Evolutionary conservation across 35 echinoderm and acorn worm species (phyloP).

Genomic region (Amphiura filiformis): DNA sequence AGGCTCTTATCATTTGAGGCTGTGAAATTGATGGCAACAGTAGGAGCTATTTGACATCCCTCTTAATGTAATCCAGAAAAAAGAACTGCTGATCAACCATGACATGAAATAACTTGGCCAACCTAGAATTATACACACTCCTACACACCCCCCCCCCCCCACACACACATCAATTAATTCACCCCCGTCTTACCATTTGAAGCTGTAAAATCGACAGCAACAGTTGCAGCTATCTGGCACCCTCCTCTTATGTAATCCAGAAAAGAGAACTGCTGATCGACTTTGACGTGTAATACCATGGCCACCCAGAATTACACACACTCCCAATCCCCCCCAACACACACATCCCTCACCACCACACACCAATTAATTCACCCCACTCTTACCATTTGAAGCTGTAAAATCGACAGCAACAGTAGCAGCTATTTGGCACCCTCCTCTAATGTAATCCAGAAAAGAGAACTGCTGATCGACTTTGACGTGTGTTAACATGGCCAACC

Average conservation of each 20-base stretch:
- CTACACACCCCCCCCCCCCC: too few relatives aligned
- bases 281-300: constrained; percentile 42
- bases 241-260: constrained; percentile 89
- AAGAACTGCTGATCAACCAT: constrained; percentile 49
- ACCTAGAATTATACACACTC: constrained; percentile 78
- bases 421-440: constrained; percentile 76
- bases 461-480: constrained; percentile 49
- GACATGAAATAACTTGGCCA: constrained; percentile 50
- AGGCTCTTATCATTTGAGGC: constrained; percentile 81
- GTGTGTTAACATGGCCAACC: constrained; percentile 50
- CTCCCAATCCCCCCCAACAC: too few relatives aligned
- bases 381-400: constrained; percentile 94
- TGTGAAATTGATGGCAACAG: constrained; percentile 88
- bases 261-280: constrained; percentile 62
- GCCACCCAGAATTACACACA: constrained; percentile 77
- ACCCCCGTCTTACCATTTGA: constrained; percentile 74
- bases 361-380: too few relatives aligned
- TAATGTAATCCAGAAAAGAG: constrained; percentile 84
- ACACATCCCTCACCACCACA: too few relatives aligned
- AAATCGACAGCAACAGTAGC: constrained; percentile 88
- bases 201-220: constrained; percentile 89
- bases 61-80: constrained; percentile 87
- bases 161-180: too few relatives aligned
- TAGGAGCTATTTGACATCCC: constrained; percentile 75
- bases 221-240: constrained; percentile 72